These are phyloP conservation scores for Plebejus argus DNA, from an alignment of 2,888 invertebrate genomes.

Conservation along the genomic window DNA sequence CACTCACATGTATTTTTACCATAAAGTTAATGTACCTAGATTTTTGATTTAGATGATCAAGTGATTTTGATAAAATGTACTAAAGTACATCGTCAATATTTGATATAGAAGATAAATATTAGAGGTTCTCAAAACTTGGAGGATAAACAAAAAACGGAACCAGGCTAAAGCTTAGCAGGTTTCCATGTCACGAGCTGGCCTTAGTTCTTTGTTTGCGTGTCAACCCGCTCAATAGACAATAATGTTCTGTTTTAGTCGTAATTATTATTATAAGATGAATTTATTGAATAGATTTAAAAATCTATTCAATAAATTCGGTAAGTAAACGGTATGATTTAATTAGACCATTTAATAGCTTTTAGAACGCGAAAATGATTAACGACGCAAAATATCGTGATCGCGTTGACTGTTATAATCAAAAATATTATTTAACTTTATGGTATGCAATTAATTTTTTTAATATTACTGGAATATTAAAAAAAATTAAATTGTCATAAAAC, in stretches of 20 bases:
- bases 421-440: background rate
- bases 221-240: constrained; percentile 34
- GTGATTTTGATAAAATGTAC: background rate
- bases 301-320: no score
- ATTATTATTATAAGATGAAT: constrained; percentile 1
- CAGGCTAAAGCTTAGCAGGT: constrained; percentile 45
- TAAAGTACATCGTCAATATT: constrained; percentile 1
- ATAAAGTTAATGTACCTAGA: no score
- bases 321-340: background rate
- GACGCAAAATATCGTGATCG: background rate
- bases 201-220: constrained; percentile 41
- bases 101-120: background rate
- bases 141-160: constrained; percentile 44
- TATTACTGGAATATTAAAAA: no score
- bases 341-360: background rate
- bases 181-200: constrained; percentile 45
- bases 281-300: constrained; percentile 14
- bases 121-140: constrained; percentile 16
- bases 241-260: constrained; percentile 1
- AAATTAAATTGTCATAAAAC: no score
- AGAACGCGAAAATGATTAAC: background rate
- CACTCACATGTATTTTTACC: background rate
- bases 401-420: background rate
- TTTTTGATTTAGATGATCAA: no score
- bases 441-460: no score